These are phyloP conservation scores for Myioborus melanocephalus DNA, from an alignment of 2,797 vertebrate genomes.

Conservation along the genomic window DNA sequence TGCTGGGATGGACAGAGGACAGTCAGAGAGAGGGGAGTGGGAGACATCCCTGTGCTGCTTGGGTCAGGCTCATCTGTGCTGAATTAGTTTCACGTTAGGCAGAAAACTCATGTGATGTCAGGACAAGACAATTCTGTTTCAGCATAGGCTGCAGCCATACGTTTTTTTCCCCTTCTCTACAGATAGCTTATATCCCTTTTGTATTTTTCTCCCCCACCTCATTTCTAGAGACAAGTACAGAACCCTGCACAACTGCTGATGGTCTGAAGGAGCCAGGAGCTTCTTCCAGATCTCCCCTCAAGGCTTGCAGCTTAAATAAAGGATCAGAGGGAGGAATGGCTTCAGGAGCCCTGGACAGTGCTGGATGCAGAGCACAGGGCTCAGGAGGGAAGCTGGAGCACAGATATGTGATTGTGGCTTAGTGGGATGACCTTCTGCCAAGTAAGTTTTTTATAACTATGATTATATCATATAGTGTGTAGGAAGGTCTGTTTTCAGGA, in stretches of 20 bases:
- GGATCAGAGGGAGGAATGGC: neutral
- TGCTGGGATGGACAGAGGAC: neutral
- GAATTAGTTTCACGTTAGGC: neutral
- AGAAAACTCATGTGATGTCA: neutral
- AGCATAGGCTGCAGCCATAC: neutral
- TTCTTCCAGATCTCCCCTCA: neutral
- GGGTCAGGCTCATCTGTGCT: neutral
- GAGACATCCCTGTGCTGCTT: neutral
- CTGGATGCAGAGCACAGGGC: neutral
- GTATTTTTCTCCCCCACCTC: neutral
- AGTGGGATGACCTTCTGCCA: neutral
- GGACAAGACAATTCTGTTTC: neutral
- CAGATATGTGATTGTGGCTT: neutral
- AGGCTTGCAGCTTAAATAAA: neutral
- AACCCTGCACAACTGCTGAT: neutral
- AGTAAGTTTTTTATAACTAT: neutral
- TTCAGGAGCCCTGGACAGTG: neutral
- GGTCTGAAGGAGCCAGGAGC: neutral
- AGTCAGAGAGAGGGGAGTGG: neutral
- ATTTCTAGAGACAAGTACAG: neutral
- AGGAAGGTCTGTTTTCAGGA: neutral
- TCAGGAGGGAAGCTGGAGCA: neutral
- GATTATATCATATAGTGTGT: neutral
- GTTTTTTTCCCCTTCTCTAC: neutral
- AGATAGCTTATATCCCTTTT: neutral